phyloP scores from a whole-genome alignment of 2,888 invertebrate genomes.

The Meiosimyza platycephala region DNA sequence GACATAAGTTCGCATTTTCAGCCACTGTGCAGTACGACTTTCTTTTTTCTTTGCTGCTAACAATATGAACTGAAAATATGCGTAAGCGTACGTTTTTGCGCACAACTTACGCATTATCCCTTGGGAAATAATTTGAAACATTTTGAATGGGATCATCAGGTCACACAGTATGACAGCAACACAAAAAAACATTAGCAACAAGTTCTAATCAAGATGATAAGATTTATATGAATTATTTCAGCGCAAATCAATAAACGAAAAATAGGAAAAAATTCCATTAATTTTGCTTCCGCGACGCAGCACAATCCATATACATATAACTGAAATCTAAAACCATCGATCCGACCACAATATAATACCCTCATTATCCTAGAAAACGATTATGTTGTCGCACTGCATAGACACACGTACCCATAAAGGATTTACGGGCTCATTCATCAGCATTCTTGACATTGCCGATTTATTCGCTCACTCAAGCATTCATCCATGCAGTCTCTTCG shows the following conservation, averaged over 20 bases:
- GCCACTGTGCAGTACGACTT: too few relatives aligned
- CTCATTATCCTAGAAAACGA: slow-evolving; percentile 39
- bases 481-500: neutral
- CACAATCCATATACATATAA: neutral
- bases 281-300: neutral
- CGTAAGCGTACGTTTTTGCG: too few relatives aligned
- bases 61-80: too few relatives aligned
- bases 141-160: neutral
- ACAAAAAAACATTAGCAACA: too few relatives aligned
- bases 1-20: too few relatives aligned
- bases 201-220: too few relatives aligned
- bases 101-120: neutral
- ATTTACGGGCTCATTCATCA: slow-evolving; percentile 38
- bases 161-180: too few relatives aligned
- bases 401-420: slow-evolving; percentile 36
- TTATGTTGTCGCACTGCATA: slow-evolving; percentile 17
- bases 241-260: too few relatives aligned
- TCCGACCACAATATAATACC: neutral
- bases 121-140: neutral
- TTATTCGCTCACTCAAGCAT: neutral
- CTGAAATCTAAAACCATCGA: neutral
- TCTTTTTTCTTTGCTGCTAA: too few relatives aligned
- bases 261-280: neutral
- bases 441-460: slow-evolving; percentile 18
- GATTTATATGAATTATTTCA: too few relatives aligned